phyloP scores from a whole-genome alignment of 2,888 invertebrate species.

The Leptogaster cylindrica region DNA sequence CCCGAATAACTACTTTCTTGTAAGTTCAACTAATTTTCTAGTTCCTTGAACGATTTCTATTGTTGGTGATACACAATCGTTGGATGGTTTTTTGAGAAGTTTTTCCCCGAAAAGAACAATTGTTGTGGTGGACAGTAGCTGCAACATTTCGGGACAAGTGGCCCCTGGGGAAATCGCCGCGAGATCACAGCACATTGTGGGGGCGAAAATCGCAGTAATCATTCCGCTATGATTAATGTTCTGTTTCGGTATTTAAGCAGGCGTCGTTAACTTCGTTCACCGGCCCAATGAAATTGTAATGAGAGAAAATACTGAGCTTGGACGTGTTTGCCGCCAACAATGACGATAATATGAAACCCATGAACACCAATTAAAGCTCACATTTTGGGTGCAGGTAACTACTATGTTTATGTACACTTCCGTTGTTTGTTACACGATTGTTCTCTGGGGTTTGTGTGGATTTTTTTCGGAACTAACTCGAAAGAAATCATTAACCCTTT shows the following conservation, averaged over 20 bases:
- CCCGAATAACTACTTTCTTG: background rate
- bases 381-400: slow-evolving; percentile 9
- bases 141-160: background rate
- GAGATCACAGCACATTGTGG: slow-evolving; percentile 42
- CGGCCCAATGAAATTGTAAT: background rate
- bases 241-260: slow-evolving; percentile 45
- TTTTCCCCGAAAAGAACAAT: slow-evolving; percentile 3
- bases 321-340: slow-evolving; percentile 36
- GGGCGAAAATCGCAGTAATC: slow-evolving; percentile 46
- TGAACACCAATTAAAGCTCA: slow-evolving; percentile 44
- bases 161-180: background rate
- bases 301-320: slow-evolving; percentile 10
- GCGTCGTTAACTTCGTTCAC: slow-evolving; percentile 43
- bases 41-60: background rate
- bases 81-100: background rate
- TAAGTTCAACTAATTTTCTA: background rate
- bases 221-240: slow-evolving; percentile 44
- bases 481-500: background rate
- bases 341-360: slow-evolving; percentile 46
- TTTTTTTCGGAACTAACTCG: background rate
- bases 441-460: slow-evolving; percentile 6
- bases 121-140: too few relatives aligned
- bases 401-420: slow-evolving; percentile 17
- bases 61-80: background rate
- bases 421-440: slow-evolving; percentile 16